Base-by-base conservation (phyloP, 2,113 vertebrate species). In the Oxygymnocypris stewartii region DNA sequence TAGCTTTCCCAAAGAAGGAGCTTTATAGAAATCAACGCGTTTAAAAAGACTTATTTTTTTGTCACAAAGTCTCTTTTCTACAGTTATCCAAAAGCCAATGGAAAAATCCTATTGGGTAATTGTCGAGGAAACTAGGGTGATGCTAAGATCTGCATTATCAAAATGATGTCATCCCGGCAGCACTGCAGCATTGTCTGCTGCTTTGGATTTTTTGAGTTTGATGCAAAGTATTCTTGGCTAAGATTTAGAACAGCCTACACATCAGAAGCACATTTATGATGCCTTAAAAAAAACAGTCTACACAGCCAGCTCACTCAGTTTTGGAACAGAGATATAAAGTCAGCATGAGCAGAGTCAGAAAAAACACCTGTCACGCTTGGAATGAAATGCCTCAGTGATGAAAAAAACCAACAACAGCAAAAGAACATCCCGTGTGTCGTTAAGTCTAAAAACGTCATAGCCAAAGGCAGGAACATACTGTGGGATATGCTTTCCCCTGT, bases 401-500 rank as follows among this genome's bases (percentile, higher is more conserved):
- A 10, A 3, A 6, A 25, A 37, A 71, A 20, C 0, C 0, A n/a
- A n/a, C n/a, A n/a, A n/a, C 1, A 1, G 0, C 8, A 76, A 54
- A 47, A 51, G 73, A 49, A 67, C 74, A 65, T 40, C 65, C 65
- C 40, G 20, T 71, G 0, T 75, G 59, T 51, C 44, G 10, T 25
- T 35, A 79, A 79, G 20, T 84, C 63, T 79, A 84, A 84, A 84
- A 73, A 80, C 14, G 23, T n/a, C n/a, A 37, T 51, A 57, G 18
- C 57, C 42, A 4, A 77, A 65, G 44, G 84, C 51, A 71, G 61
- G 67, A 16, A 20, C 71, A 57, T 57, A 23, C 78, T 82, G 71
- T 71, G 61, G 20, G 61, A 77, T 31, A 25, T 77, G 79, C 79
- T 71, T 85, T 74, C 71, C 59, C 8, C 57, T 40, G 18, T 78